phyloP scores from a whole-genome alignment of 2,888 invertebrate genomes.

The Sesamia inferens region DNA sequence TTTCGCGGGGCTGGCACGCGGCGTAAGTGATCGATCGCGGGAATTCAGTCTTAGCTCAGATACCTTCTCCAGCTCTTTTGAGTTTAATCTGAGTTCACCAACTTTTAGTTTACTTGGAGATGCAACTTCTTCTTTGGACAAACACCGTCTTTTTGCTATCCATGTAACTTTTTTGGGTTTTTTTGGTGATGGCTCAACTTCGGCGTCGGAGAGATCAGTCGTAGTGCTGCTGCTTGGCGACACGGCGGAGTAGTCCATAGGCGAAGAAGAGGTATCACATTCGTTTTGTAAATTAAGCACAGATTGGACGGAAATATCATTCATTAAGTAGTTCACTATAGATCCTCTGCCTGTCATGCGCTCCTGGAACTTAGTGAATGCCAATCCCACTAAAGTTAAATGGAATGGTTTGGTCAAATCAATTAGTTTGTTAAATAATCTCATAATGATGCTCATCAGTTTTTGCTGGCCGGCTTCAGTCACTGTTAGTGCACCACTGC shows the following conservation, averaged over 20 bases:
- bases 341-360: constrained; percentile 92
- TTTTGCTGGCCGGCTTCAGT: constrained; percentile 91
- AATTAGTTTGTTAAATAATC: constrained; percentile 93
- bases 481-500: constrained; percentile 85
- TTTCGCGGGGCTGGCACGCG: constrained; percentile 86
- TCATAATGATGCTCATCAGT: constrained; percentile 92
- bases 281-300: constrained; percentile 92
- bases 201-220: constrained; percentile 91
- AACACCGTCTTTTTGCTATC: constrained; percentile 87
- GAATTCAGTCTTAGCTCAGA: constrained; percentile 86
- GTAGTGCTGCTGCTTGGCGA: constrained; percentile 87
- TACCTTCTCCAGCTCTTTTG: constrained; percentile 91
- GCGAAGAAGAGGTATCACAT: constrained; percentile 85
- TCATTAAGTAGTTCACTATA: constrained; percentile 93
- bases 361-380: constrained; percentile 95
- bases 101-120: constrained; percentile 93
- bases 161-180: constrained; percentile 90
- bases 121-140: constrained; percentile 89
- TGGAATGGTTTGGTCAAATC: constrained; percentile 94
- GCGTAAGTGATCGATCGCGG: constrained; percentile 84
- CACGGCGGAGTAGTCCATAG: constrained; percentile 87
- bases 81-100: constrained; percentile 91
- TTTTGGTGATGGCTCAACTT: constrained; percentile 94
- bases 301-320: constrained; percentile 94
- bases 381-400: constrained; percentile 94